These are phyloP conservation scores for Podiceps cristatus DNA, from an alignment of 2,113 vertebrate species.

Conservation along the genomic window DNA sequence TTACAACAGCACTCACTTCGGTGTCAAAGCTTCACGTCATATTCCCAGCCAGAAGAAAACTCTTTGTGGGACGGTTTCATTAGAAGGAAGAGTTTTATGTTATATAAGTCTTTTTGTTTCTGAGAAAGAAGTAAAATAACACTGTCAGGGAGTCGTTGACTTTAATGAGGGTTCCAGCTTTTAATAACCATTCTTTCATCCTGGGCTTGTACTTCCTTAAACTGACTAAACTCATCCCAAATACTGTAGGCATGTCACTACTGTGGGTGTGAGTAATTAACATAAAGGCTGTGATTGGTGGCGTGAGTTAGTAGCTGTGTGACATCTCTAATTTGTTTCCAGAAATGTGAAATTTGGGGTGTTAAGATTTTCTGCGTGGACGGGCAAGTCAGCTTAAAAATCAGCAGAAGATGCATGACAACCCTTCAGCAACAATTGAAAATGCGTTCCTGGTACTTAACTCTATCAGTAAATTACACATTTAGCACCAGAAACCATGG, in stretches of 20 bases:
- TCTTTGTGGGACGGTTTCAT: background rate
- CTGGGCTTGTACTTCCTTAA: background rate
- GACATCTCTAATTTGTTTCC: background rate
- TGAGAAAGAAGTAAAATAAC: background rate
- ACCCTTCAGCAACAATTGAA: background rate
- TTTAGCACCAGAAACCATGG: background rate
- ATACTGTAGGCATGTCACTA: background rate
- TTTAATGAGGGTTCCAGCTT: background rate
- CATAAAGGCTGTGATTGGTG: background rate
- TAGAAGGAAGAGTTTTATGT: background rate
- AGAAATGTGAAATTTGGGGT: background rate
- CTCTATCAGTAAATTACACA: background rate
- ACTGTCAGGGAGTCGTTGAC: background rate
- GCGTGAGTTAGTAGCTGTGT: background rate
- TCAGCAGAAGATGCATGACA: background rate
- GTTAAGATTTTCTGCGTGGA: background rate
- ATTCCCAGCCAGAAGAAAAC: background rate
- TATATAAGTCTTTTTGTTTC: background rate
- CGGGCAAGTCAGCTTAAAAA: background rate
- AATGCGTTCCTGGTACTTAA: background rate
- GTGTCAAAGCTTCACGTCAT: accelerated
- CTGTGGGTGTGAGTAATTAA: background rate
- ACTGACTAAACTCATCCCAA: background rate
- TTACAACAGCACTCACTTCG: background rate
- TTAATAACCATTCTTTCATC: background rate